Conservation (phyloP, 2,888 invertebrate genomes). For the Harmothoe impar region DNA sequence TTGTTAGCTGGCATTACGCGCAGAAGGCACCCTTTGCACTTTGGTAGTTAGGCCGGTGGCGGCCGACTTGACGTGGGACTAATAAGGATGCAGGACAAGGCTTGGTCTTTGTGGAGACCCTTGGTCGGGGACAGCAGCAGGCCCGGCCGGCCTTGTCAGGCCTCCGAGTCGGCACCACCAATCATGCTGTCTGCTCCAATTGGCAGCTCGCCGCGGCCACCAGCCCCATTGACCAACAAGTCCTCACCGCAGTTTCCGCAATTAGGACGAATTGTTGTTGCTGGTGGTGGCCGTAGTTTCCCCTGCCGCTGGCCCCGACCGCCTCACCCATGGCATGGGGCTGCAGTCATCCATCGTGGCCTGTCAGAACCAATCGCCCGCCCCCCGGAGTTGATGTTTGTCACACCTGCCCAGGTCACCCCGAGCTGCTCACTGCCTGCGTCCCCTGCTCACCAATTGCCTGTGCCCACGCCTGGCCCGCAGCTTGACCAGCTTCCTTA, state of each 20-base stretch:
- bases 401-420: conserved; percentile 58
- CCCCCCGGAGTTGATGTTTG: conserved; percentile 34
- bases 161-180: conserved; percentile 59
- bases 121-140: conserved; percentile 27
- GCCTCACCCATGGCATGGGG: background rate
- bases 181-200: conserved; percentile 61
- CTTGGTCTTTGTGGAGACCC: conserved; percentile 54
- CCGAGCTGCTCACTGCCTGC: conserved; percentile 22
- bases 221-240: conserved; percentile 61
- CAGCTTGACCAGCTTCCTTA: conserved; percentile 57
- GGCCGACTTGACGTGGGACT: conserved; percentile 42
- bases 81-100: conserved; percentile 55
- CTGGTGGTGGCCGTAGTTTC: conserved; percentile 47
- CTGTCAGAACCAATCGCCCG: conserved; percentile 54
- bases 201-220: conserved; percentile 56
- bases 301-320: background rate
- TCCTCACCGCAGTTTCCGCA: conserved; percentile 59
- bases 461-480: conserved; percentile 6
- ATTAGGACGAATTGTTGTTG: conserved; percentile 59
- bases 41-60: conserved; percentile 47
- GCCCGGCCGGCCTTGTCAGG: conserved; percentile 59
- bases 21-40: conserved; percentile 54
- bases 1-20: conserved; percentile 52
- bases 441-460: conserved; percentile 43
- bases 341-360: conserved; percentile 60